Base-by-base conservation (phyloP, 2,113 vertebrate genomes). In the Syngnathus typhle region DNA sequence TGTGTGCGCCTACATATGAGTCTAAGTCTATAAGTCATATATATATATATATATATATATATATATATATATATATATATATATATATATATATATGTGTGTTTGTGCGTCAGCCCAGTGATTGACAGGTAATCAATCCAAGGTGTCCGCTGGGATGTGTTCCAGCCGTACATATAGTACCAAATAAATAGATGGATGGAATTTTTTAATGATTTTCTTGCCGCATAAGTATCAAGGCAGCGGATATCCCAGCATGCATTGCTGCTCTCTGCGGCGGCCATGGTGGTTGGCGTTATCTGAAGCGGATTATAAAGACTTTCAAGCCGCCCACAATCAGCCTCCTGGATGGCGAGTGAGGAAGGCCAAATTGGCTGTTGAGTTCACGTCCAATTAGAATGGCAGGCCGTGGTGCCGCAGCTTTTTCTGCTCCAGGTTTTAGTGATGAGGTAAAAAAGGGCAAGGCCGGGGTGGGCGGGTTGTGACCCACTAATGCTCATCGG, bases 321-420 rank as follows among this genome's bases (percentile, higher is more conserved):
- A 72, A 80, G 69, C 75, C 77, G 59, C 77, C 65, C 54, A 74
- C 74, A 80, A 84, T 84, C 70, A 68, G 73, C 76, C 73, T 75
- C 71, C 73, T 61, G 76, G 64, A 76, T 9, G 54, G 68, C 65
- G 59, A 69, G 71, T 74, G 68, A 67, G 68, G 58, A 32, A 73
- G 66, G 69, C 65, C 77, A 67, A 79, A 72, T 64, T 41, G 74
- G 74, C 63, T 80, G 79, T 83, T 75, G 83, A 88, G 84, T 72
- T 60, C 74, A 75, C 68, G 72, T 70, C 64, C 64, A 72, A 39
- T 12, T 58, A 84, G 83, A 88, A 82, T 85, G 82, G 71, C 78
- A 73, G 21, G 59, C n/a, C 68, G 52, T 63, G 59, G 49, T 67
- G 58, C 68, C 21, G 80, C 12, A 15, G 2, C 38, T 39, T 60